Conservation (phyloP, 2,888 invertebrate genomes). For the Agrilus biguttatus region DNA sequence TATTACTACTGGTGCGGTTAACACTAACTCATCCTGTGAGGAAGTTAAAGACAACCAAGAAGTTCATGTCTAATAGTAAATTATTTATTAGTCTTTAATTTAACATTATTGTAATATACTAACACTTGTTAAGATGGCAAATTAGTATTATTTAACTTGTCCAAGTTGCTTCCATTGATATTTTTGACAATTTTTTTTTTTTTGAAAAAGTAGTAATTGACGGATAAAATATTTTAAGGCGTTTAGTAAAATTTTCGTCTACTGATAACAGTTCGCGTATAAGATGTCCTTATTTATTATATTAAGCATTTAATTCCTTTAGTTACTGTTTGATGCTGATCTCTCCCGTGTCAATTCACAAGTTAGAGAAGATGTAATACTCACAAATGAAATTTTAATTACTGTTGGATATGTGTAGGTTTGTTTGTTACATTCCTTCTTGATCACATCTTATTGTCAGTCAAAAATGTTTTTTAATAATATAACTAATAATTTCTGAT, state of each 20-base stretch:
- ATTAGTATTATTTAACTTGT: conserved; percentile 3
- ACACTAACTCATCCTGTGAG: conserved; percentile 2
- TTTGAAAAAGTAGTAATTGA: no score
- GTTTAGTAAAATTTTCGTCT: no score
- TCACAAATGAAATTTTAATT: conserved; percentile 2
- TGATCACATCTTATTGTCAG: no score
- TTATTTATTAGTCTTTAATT: conserved; percentile 4
- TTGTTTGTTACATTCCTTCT: no score
- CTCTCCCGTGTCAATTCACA: conserved; percentile 5
- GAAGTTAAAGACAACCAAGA: conserved; percentile 4
- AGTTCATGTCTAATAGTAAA: conserved; percentile 8
- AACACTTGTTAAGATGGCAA: conserved; percentile 6
- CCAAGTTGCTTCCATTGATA: conserved; percentile 9
- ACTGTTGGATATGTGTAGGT: no score
- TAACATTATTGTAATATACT: conserved; percentile 2
- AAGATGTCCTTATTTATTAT: no score
- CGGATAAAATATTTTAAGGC: no score
- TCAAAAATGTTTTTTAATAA: no score
- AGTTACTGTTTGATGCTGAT: neutral
- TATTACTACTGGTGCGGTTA: neutral
- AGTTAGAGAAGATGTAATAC: conserved; percentile 5
- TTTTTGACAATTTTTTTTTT: no score
- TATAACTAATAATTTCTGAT: no score
- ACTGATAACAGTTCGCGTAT: no score
- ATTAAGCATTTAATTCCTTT: no score